phyloP scores from a whole-genome alignment of 2,797 vertebrate genomes.

The Numenius phaeopus region DNA sequence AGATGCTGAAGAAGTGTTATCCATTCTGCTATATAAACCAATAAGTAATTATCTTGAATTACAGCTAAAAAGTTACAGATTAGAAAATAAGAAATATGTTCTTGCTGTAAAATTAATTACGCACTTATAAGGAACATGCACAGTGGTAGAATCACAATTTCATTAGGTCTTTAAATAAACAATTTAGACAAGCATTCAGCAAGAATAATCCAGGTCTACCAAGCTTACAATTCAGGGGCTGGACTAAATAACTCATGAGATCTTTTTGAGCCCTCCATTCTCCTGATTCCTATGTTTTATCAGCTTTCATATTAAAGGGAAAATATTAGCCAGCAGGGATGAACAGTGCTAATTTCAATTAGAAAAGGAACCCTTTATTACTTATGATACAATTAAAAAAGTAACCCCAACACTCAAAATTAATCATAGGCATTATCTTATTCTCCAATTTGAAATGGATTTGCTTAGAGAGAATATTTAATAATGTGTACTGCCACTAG shows the following conservation, averaged over 20 bases:
- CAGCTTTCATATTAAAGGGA: background rate
- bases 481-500: background rate
- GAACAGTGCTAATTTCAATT: background rate
- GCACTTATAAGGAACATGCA: background rate
- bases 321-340: background rate
- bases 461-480: slow-evolving; percentile 2
- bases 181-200: background rate
- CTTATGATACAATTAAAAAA: background rate
- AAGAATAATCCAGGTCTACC: background rate
- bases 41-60: background rate
- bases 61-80: background rate
- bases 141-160: background rate
- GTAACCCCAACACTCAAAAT: background rate
- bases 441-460: background rate
- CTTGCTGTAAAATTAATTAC: background rate
- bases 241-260: background rate
- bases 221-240: background rate
- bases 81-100: background rate
- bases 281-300: background rate
- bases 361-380: background rate
- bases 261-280: background rate
- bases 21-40: background rate
- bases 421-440: background rate
- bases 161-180: background rate
- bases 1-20: background rate